Percentiles rank a stretch among this genome's conserved stretches.
Evolutionary conservation across 37 sponge, comb jelly and placozoan species (phyloP).

Genomic region (Eunapius fragilis): DNA sequence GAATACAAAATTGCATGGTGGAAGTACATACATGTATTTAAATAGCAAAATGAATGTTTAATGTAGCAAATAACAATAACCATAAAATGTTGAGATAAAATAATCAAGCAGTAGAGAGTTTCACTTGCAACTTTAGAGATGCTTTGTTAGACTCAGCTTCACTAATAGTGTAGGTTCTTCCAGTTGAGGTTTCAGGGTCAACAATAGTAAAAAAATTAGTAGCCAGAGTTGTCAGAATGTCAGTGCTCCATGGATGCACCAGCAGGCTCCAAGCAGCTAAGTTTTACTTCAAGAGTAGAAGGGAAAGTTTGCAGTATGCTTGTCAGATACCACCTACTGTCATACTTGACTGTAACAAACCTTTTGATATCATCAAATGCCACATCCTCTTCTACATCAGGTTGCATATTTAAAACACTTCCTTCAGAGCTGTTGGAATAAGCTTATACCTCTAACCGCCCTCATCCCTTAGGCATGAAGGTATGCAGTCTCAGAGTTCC

Average conservation of each 20-base stretch:
- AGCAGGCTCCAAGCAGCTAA: constrained; percentile 22
- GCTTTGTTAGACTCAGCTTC: not conserved
- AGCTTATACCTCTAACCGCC: constrained; percentile 1
- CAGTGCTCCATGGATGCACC: constrained; percentile 25
- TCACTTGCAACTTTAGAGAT: not conserved
- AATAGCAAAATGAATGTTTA: not conserved
- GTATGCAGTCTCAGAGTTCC: constrained; percentile 42
- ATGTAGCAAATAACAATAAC: not conserved
- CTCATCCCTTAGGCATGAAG: constrained; percentile 28
- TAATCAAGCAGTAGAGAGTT: not conserved
- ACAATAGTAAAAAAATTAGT: not conserved
- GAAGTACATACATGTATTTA: too few species aligned
- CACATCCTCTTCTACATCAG: constrained; percentile 5
- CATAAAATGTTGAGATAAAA: not conserved
- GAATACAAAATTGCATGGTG: not conserved
- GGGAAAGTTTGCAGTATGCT: constrained; percentile 23
- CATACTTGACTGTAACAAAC: constrained; percentile 35
- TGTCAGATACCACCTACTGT: constrained; percentile 46
- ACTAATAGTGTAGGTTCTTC: constrained; percentile 9
- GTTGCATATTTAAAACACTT: constrained; percentile 16
- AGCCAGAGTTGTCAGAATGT: constrained; percentile 14
- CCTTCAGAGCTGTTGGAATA: constrained; percentile 12
- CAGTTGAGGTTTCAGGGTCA: constrained; percentile 32
- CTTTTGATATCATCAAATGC: constrained; percentile 25
- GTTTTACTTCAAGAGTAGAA: constrained; percentile 13